Evolutionary conservation across 2,113 vertebrate genomes (phyloP), one percentile per base, ranked within the genome.

Genomic region (Anthoscopus minutus): DNA sequence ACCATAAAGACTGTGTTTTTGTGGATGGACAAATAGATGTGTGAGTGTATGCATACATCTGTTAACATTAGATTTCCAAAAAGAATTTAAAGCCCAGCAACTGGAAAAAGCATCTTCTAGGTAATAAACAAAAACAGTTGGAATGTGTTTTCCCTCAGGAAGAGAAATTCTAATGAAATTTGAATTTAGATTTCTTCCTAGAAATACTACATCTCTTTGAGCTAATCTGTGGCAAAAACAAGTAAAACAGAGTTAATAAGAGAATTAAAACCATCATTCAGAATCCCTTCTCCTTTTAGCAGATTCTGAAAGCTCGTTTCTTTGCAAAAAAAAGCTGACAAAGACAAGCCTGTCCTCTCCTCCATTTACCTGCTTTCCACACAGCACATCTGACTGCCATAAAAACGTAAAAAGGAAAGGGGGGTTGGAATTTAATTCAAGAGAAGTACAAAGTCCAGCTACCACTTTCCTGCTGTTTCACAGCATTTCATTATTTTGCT

Each of bases 401-500:
- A 96, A 97, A 89, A 97, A 97, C 8, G 42, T 73, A 93, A 79
- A 95, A 86, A 86, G 47, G 94, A 96, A 94, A 91, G 93, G 48
- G 70, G 74, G 19, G 11, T 92, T 96, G 93, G 94, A 96, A 98
- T 98, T 97, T 97, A 97, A 98, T 97, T 98, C 98, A 96, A 98
- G 97, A 97, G 97, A 88, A 90, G 93, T 96, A 97, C 96, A 97
- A 98, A 97, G 93, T 97, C 96, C 94, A 97, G 97, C 95, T 97
- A 97, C 96, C 97, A 97, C 96, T 96, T 96, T 95, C 97, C 96
- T 96, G 97, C 97, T 97, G 95, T 98, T 98, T 98, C 97, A 92
- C 94, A 92, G 96, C 93, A 97, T 98, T 98, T 98, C 98, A 98
- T 98, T 98, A 98, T 98, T 98, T 98, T 98, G 97, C 98, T 98